Percentiles rank a stretch among this genome's conserved stretches.
phyloP scores from a whole-genome alignment of 2,113 vertebrate species.

The Hypomesus transpacificus region DNA sequence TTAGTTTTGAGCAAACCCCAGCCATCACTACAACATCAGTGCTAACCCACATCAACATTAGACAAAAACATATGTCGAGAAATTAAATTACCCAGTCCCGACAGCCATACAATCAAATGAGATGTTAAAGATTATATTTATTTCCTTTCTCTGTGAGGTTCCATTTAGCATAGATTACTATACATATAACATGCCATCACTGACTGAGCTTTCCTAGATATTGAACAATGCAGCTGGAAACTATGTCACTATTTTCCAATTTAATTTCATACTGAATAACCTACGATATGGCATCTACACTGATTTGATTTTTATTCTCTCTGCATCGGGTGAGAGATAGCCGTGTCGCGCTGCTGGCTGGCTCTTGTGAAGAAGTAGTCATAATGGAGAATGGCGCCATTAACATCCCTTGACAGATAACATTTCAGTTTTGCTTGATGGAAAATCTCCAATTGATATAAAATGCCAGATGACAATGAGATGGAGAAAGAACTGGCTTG shows the following conservation, averaged over 20 bases:
- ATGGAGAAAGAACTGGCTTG: constrained; percentile 16
- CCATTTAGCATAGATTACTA: constrained; percentile 61
- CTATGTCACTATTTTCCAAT: constrained; percentile 65
- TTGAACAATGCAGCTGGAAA: constrained; percentile 70
- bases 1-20: not conserved
- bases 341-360: constrained; percentile 14
- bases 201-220: constrained; percentile 59
- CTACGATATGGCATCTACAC: constrained; percentile 43
- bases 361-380: constrained; percentile 15
- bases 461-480: constrained; percentile 56
- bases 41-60: constrained; percentile 29
- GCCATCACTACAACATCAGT: constrained; percentile 35
- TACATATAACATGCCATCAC: constrained; percentile 59
- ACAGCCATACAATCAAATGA: constrained; percentile 54
- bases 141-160: constrained; percentile 66
- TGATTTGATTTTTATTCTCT: constrained; percentile 63
- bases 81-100: constrained; percentile 4
- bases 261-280: constrained; percentile 76
- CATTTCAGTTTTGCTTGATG: constrained; percentile 62
- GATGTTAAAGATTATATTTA: constrained; percentile 36
- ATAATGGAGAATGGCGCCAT: constrained; percentile 64
- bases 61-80: constrained; percentile 25
- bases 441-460: constrained; percentile 56
- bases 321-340: constrained; percentile 32
- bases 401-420: constrained; percentile 71